Evolutionary conservation across 2,113 vertebrate genomes (phyloP).

Genomic region (Podarcis muralis): DNA sequence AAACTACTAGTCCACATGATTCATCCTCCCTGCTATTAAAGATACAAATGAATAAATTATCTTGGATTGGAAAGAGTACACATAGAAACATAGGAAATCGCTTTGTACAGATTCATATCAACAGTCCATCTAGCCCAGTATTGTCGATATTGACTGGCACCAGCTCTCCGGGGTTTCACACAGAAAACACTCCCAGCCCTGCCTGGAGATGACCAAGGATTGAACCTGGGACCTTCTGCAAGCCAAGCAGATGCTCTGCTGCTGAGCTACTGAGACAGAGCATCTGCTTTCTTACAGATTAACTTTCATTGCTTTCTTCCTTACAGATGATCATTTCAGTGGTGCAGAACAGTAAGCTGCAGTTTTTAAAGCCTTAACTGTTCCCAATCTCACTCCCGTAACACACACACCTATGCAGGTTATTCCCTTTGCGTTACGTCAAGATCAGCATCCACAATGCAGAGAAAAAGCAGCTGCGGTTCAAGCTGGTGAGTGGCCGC

Average conservation of each 20-base stretch:
- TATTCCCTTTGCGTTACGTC: constrained; percentile 68
- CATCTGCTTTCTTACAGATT: no score
- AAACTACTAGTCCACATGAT: neutral
- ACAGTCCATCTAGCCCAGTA: no score
- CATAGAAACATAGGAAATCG: no score
- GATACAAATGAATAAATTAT: neutral
- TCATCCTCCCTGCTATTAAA: neutral
- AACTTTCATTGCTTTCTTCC: neutral
- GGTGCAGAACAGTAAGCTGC: neutral
- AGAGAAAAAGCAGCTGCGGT: constrained; percentile 61
- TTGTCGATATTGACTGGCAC: no score
- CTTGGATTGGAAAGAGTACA: neutral
- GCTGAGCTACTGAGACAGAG: no score
- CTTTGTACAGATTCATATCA: no score
- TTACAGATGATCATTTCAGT: neutral
- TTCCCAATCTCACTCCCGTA: neutral
- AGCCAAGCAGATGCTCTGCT: no score
- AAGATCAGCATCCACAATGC: constrained; percentile 65
- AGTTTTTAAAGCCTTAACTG: neutral
- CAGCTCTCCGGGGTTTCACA: no score
- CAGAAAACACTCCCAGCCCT: no score
- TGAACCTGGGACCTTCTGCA: no score
- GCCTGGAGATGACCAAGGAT: no score
- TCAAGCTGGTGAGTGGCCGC: constrained; percentile 66
- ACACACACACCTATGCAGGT: constrained; percentile 10